Evolutionary conservation across 2,888 invertebrate genomes (phyloP), one percentile per base, ranked within the genome.

Genomic region (Ichneumoninae sp.): DNA sequence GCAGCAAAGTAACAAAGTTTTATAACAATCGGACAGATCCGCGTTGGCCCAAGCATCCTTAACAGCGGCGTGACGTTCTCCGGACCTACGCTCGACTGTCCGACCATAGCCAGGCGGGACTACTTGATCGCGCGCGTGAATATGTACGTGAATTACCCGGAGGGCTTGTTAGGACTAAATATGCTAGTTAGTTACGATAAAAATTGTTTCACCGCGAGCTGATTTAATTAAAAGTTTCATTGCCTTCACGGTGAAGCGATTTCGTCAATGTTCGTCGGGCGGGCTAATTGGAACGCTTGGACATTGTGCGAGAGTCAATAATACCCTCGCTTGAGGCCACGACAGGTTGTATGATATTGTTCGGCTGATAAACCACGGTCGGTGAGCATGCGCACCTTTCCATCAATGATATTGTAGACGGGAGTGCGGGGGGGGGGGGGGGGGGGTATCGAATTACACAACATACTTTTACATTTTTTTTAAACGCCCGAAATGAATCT

Each of bases 191-290:
- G 47, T 78, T 50, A 50, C 16, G 30, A 19, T 19, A 78, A 60
- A 60, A 50, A 70, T 62, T 19, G 30, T 36, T 47, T 62, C 33
- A 44, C 50, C 47, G 47, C 33, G 8, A 36, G 69, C 69, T 50
- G 62, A 33, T 70, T 78, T 47, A 78, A 78, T 78, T 78, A 78
- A 78, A 78, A 78, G 78, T 78, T 78, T 77, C 40, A 47, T 30
- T 47, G 70, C 33, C 30, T 30, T n/a, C 6, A 70, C 78, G 69
- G 3, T 70, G 62, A 26, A 62, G 57, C 47, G 65, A 8, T 68
- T 44, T 26, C 78, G 36, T 62, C 60, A 78, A 70, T 70, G 69
- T 22, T 50, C 60, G 60, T 19, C 60, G 44, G 13, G 7, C 22
- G 22, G 36, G 10, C 47, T 78, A 70, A 78, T 78, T 78, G 78